Conservation (phyloP, 2,797 vertebrate species). For the Leptoclinus maculatus region DNA sequence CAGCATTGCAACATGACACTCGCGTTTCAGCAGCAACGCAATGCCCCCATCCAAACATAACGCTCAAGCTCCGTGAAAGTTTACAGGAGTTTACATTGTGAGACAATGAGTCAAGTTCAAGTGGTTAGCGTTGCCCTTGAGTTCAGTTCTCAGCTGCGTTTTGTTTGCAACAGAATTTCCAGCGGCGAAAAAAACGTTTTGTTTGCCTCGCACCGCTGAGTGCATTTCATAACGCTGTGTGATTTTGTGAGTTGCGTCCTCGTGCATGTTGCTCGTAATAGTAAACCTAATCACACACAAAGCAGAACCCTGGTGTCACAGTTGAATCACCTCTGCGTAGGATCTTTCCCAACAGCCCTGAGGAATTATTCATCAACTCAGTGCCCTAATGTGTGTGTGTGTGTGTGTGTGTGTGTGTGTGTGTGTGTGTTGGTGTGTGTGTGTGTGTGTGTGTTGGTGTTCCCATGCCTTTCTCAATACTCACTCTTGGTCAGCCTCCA, state of each 20-base stretch:
- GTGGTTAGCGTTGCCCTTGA: not conserved
- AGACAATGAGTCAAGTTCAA: constrained; percentile 2
- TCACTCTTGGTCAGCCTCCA: constrained; percentile 48
- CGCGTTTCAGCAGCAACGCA: not conserved
- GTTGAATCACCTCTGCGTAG: constrained; percentile 59
- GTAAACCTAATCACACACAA: constrained; percentile 58
- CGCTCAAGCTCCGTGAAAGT: not conserved
- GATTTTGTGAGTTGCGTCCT: constrained; percentile 42
- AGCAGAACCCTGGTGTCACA: constrained; percentile 61
- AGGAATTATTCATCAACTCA: constrained; percentile 68
- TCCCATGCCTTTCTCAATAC: constrained; percentile 60
- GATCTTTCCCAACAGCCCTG: constrained; percentile 59
- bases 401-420: constrained; percentile 25
- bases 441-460: constrained; percentile 18
- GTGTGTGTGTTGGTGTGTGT: constrained; percentile 44
- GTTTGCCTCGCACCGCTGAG: constrained; percentile 29
- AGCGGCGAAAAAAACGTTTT: not conserved
- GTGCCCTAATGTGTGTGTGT: constrained; percentile 42
- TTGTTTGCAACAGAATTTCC: constrained; percentile 30
- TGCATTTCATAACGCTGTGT: constrained; percentile 41
- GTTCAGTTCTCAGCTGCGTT: not conserved
- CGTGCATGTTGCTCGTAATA: constrained; percentile 43
- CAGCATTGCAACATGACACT: not conserved
- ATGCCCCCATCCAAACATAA: not conserved
- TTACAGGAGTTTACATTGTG: not conserved